Conservation (phyloP, 2,888 invertebrate genomes). For the Nymphalis c-album region DNA sequence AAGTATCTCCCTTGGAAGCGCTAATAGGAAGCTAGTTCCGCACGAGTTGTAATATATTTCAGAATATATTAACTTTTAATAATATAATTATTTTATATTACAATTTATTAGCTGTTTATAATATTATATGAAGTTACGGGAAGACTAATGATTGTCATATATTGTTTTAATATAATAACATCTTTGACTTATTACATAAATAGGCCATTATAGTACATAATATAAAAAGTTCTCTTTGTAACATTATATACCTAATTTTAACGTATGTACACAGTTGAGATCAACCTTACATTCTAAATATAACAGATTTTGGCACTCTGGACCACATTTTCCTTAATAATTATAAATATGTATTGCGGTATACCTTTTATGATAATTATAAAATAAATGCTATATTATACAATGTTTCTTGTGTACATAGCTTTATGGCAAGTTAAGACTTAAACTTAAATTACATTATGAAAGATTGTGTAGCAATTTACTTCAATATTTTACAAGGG, state of each 20-base stretch:
- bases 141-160: neutral
- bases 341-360: constrained; percentile 38
- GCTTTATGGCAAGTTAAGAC: constrained; percentile 40
- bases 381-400: constrained; percentile 34
- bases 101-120: constrained; percentile 1
- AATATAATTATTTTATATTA: constrained; percentile 5
- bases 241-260: constrained; percentile 40
- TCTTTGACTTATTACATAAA: neutral
- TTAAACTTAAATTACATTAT: neutral
- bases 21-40: neutral
- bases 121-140: neutral
- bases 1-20: constrained; percentile 20
- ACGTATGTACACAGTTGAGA: constrained; percentile 77
- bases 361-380: constrained; percentile 19
- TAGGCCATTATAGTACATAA: neutral
- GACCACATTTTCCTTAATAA: constrained; percentile 64
- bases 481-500: no score
- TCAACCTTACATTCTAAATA: constrained; percentile 69
- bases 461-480: neutral
- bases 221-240: constrained; percentile 46
- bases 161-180: neutral
- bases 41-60: constrained; percentile 7
- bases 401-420: constrained; percentile 47
- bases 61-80: constrained; percentile 15
- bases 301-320: constrained; percentile 76